A percentile compares a stretch with the other conserved stretches of the same genome.
Conservation (phyloP, 2,888 invertebrate genomes). For the Ditula angustiorana region DNA sequence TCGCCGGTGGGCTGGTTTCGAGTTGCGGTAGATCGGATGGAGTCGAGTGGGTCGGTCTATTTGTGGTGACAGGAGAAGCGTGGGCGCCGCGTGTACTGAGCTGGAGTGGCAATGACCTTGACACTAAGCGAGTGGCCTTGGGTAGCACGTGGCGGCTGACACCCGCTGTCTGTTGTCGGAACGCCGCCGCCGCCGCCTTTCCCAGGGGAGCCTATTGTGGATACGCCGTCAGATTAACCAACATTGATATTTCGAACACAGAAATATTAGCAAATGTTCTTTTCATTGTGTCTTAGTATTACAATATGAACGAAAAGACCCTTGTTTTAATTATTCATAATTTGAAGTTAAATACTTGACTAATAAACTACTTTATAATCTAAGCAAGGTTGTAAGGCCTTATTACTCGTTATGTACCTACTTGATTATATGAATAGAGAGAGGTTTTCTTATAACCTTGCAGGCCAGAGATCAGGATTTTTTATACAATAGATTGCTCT, state of each 20-base stretch:
- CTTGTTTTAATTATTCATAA: constrained; percentile 2
- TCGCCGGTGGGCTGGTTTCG: constrained; percentile 55
- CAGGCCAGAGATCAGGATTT: constrained; percentile 24
- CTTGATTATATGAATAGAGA: constrained; percentile 24
- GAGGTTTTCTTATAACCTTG: constrained; percentile 31
- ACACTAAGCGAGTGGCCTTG: constrained; percentile 86
- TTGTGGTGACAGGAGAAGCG: constrained; percentile 84
- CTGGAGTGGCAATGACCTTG: constrained; percentile 86
- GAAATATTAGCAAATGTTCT: constrained; percentile 15
- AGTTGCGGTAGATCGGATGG: constrained; percentile 70
- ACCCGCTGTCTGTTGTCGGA: constrained; percentile 85
- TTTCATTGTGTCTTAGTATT: background rate
- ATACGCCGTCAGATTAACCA: constrained; percentile 66
- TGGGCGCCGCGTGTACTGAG: constrained; percentile 84
- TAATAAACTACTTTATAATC: constrained; percentile 31
- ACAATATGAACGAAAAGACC: background rate
- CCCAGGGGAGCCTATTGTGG: constrained; percentile 83
- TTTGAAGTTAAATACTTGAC: constrained; percentile 1
- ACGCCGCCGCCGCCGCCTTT: constrained; percentile 82
- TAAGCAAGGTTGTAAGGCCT: constrained; percentile 27
- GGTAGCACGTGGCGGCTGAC: constrained; percentile 86
- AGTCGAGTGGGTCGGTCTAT: constrained; percentile 81
- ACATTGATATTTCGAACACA: constrained; percentile 40
- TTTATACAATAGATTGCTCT: constrained; percentile 9
- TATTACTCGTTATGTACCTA: constrained; percentile 9